phyloP scores from a whole-genome alignment of 2,113 vertebrate genomes.

The Leiothrix lutea region DNA sequence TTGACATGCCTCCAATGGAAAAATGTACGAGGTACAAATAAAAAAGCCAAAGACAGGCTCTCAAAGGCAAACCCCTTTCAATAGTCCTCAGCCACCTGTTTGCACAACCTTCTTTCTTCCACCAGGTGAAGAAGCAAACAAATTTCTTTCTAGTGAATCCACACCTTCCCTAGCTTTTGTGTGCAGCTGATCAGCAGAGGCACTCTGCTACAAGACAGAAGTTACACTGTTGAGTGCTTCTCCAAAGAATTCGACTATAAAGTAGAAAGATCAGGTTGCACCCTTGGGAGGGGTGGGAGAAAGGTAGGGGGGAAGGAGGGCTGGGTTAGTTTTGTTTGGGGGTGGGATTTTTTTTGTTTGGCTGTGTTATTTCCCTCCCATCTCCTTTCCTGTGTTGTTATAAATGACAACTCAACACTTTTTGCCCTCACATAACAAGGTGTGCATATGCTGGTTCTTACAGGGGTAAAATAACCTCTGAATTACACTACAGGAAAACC shows the following conservation, averaged over 20 bases:
- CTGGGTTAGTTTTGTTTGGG: not conserved
- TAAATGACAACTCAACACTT: not conserved
- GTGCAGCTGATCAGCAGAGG: not conserved
- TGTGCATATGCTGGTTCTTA: not conserved
- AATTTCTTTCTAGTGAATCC: not conserved
- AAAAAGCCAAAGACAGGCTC: not conserved
- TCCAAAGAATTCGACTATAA: not conserved
- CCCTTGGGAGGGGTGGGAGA: not conserved
- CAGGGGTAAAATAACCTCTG: not conserved
- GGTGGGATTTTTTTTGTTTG: not conserved
- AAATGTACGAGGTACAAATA: not conserved
- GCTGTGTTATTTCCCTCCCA: not conserved
- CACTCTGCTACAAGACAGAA: not conserved
- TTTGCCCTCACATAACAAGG: not conserved
- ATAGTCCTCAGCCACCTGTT: not conserved
- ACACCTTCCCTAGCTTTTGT: not conserved
- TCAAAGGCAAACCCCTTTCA: not conserved
- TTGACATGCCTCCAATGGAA: accelerated
- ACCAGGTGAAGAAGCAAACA: not conserved
- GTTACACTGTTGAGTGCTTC: not conserved
- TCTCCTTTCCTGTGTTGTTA: not conserved
- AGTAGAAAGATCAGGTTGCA: not conserved
- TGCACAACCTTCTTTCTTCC: not conserved
- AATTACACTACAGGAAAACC: not conserved
- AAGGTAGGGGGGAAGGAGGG: not conserved